Percentiles rank a stretch among this genome's conserved stretches.
Conservation (phyloP, 2,113 vertebrate species). For the Daubentonia madagascariensis region DNA sequence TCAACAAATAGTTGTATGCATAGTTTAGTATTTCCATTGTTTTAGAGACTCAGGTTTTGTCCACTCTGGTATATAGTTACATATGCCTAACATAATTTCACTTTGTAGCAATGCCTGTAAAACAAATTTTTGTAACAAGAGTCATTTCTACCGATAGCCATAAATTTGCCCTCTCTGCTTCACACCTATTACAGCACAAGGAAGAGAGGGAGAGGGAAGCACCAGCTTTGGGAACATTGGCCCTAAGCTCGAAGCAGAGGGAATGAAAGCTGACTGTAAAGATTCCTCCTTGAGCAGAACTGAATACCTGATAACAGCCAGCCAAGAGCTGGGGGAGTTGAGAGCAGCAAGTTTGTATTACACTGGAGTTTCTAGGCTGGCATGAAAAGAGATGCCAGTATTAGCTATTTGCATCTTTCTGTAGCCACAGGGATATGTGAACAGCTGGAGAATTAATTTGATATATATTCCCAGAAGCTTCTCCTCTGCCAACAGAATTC, state of each 20-base stretch:
- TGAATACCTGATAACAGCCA: conserved; percentile 42
- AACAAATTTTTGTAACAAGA: neutral
- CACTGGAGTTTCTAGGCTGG: conserved; percentile 52
- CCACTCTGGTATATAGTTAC: neutral
- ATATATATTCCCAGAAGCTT: conserved; percentile 74
- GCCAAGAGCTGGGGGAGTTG: conserved; percentile 8
- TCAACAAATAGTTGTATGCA: neutral
- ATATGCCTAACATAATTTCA: neutral
- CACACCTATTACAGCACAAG: neutral
- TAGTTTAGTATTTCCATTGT: conserved; percentile 21
- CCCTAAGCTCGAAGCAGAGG: conserved; percentile 18
- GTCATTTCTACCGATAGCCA: conserved; percentile 34
- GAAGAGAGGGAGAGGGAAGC: neutral
- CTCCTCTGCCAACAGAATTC: conserved; percentile 74
- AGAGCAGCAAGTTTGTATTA: conserved; percentile 57
- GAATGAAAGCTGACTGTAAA: conserved; percentile 17
- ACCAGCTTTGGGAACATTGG: neutral
- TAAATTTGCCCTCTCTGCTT: conserved; percentile 50
- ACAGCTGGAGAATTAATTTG: conserved; percentile 79
- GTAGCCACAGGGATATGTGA: conserved; percentile 71
- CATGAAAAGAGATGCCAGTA: conserved; percentile 61
- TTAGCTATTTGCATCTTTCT: conserved; percentile 72
- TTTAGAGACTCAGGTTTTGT: neutral
- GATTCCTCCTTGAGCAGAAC: conserved; percentile 41
- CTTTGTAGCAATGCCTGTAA: neutral